Evolutionary conservation across 2,113 vertebrate genomes (phyloP).

Genomic region (Cathartes aura): DNA sequence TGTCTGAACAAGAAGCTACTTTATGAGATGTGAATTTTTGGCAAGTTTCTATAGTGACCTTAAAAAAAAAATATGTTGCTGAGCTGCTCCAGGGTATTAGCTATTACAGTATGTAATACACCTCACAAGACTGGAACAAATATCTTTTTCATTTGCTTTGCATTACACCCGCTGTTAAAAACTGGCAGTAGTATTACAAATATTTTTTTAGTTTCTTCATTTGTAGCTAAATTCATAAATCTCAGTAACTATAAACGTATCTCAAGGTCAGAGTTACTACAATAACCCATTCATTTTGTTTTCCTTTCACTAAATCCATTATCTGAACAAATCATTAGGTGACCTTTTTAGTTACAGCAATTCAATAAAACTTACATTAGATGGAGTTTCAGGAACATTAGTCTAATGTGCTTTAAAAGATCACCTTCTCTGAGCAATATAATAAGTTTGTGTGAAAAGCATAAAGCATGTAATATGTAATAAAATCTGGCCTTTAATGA

Average conservation of each 20-base stretch:
- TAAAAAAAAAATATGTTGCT: background rate
- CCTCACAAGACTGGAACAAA: background rate
- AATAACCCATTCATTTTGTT: slow-evolving; percentile 77
- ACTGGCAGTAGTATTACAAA: background rate
- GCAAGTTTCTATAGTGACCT: background rate
- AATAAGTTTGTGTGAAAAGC: slow-evolving; percentile 92
- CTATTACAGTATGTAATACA: background rate
- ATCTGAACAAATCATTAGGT: slow-evolving; percentile 81
- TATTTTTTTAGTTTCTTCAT: slow-evolving; percentile 41
- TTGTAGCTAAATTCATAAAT: slow-evolving; percentile 61
- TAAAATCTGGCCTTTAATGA: slow-evolving; percentile 95
- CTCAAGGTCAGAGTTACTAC: slow-evolving; percentile 74
- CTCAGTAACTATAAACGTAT: slow-evolving; percentile 47
- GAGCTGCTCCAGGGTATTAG: background rate
- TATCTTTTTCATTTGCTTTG: background rate
- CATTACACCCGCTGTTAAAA: background rate
- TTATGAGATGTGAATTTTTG: background rate
- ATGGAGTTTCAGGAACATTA: slow-evolving; percentile 88
- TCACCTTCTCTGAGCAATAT: slow-evolving; percentile 87
- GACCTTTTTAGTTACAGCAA: slow-evolving; percentile 84
- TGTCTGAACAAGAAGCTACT: background rate
- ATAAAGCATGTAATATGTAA: slow-evolving; percentile 92
- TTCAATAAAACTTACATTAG: slow-evolving; percentile 88
- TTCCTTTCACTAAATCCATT: slow-evolving; percentile 78
- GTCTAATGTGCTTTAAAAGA: slow-evolving; percentile 91